Base-by-base conservation (phyloP, 2,797 vertebrate species). In the Microctenopoma lineatum region DNA sequence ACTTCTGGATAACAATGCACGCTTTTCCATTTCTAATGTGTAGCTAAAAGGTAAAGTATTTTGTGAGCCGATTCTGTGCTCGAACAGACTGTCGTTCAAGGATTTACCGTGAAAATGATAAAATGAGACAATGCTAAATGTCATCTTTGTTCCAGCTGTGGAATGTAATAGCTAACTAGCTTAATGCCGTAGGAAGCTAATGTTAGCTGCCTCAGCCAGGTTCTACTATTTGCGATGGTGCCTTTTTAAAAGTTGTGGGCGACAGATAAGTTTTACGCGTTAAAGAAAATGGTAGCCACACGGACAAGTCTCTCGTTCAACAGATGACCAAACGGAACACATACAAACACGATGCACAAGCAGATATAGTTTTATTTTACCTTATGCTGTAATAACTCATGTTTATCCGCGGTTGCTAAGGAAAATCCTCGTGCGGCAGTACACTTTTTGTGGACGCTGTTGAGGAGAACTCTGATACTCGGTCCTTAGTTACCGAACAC, bases 371-470 rank as follows among this genome's bases (percentile, higher is more conserved):
- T 56, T 75, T 75, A 42, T 46, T 61, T 93, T 93, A 95, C 95
- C 95, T 94, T 81, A 92, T 91, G 85, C 90, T 94, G 92, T 94
- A 93, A 86, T 93, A 95, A 93, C 91, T 95, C 95, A 95, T 95
- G 92, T 94, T 95, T 92, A 87, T 91, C 87, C 87, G 41, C 90
- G 83, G 95, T 95, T 95, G 93, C 94, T 93, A 95, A 88, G 93
- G 92, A 75, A 65, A 80, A 60, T 91, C 87, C 81, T 84, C 79
- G 63, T 74, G 88, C 83, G 21, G 73, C 45, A 18, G 51, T 44
- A 32, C 71, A 68, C 79, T 80, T 85, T 81, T 77, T 34, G 62
- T 50, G 79, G 76, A 80, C 73, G 73, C 81, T 56, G 62, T 68
- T 59, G 62, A 52, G 58, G 26, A 75, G 78, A 85, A 76, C 66